Evolutionary conservation across 2,888 invertebrate species (phyloP), one percentile per base, ranked within the genome.

Genomic region (Periphyllus acericola): DNA sequence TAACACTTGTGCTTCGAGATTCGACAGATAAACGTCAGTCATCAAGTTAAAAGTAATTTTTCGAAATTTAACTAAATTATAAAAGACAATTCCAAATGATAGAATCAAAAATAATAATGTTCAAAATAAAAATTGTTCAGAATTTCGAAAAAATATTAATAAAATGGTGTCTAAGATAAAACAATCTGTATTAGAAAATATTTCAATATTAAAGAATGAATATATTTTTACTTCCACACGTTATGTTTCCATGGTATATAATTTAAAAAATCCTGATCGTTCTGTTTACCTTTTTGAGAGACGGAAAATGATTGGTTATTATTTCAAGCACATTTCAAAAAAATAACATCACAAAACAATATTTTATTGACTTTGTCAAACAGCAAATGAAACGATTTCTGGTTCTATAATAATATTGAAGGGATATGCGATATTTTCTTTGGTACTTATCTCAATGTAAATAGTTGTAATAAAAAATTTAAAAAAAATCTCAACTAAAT

Each of bases 231-330:
- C 36, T 60, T 17, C 55, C 34, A 9, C 4, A 17, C 34, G 19
- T 55, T 21, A 78, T 55, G 32, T n/a, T 60, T 17, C 3, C n/a
- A 79, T 17, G 11, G 8, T n/a, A 19, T 79, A 79, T 36, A 60
- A 60, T 79, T 34, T 60, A 60, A 79, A 34, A 79, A 11, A 55
- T 79, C 79, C 5, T 17, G 55, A 79, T 79, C 76, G 9, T 78
- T 78, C 6, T 79, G 36, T 79, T 79, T 60, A 60, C 55, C 25
- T 79, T 60, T 36, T 60, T 60, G 55, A 36, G 8, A n/a, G 14
- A n/a, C 17, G 17, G 34, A 55, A 60, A 60, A 79, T n/a, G 34
- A 78, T 78, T 78, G 55, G 79, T 34, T 79, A 79, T 79, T 79
- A 79, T 79, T 79, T 60, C n/a, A 79, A 60, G n/a, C 34, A 79